Evolutionary conservation across 2,888 invertebrate genomes (phyloP).

Genomic region (Timandra comae): DNA sequence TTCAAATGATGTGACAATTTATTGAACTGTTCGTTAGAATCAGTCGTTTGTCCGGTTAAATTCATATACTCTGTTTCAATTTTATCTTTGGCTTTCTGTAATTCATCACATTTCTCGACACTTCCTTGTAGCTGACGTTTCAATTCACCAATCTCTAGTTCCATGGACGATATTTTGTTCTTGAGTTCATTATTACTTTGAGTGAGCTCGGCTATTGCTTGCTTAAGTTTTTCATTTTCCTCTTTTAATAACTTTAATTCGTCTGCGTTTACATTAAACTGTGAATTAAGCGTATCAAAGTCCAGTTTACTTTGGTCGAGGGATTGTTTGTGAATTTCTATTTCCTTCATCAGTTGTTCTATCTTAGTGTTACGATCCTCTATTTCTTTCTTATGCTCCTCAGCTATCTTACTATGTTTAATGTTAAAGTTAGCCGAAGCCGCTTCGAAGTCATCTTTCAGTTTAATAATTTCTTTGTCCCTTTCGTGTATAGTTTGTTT

Average conservation of each 20-base stretch:
- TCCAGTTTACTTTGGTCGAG: slow-evolving; percentile 67
- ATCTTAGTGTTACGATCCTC: slow-evolving; percentile 69
- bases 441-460: slow-evolving; percentile 68
- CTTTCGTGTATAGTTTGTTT: slow-evolving; percentile 71
- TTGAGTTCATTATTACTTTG: slow-evolving; percentile 54
- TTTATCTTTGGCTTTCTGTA: slow-evolving; percentile 75
- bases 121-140: slow-evolving; percentile 74
- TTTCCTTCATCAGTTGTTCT: slow-evolving; percentile 65
- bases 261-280: slow-evolving; percentile 60
- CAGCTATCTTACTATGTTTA: slow-evolving; percentile 67
- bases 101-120: slow-evolving; percentile 74
- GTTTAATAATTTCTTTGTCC: slow-evolving; percentile 72
- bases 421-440: slow-evolving; percentile 67
- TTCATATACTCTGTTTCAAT: slow-evolving; percentile 77
- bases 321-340: slow-evolving; percentile 62
- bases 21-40: slow-evolving; percentile 77
- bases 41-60: slow-evolving; percentile 75
- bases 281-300: slow-evolving; percentile 61
- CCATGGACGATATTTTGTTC: slow-evolving; percentile 60
- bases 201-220: slow-evolving; percentile 57
- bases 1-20: slow-evolving; percentile 74
- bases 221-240: slow-evolving; percentile 60
- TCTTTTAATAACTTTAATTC: slow-evolving; percentile 60
- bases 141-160: slow-evolving; percentile 75
- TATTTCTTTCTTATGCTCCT: slow-evolving; percentile 71